Evolutionary conservation across 1,140 invertebrate species (phyloP).

Genomic region (Nephotettix cincticeps): DNA sequence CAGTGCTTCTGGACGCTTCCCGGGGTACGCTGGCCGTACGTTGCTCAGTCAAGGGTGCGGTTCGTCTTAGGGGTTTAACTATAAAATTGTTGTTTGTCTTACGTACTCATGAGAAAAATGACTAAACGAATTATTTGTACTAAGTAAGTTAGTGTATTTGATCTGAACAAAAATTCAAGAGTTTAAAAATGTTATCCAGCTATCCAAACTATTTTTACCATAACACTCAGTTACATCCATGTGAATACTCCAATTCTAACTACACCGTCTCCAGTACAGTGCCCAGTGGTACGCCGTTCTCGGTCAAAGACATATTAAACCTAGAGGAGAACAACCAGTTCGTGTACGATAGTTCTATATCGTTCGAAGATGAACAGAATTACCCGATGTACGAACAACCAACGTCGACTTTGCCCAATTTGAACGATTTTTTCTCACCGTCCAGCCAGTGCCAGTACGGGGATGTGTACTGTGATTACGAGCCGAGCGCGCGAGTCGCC

Average conservation of each 20-base stretch:
- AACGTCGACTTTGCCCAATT: not conserved
- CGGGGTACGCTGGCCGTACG: not conserved
- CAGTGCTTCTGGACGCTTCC: not conserved
- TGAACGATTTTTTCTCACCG: not conserved
- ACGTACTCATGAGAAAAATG: not conserved
- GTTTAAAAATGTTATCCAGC: not conserved
- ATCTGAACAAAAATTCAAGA: not conserved
- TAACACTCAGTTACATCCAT: not conserved
- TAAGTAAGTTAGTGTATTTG: not conserved
- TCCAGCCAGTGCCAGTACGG: not conserved
- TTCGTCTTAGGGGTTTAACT: not conserved
- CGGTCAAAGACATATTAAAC: conserved; percentile 48
- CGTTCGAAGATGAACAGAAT: conserved; percentile 6
- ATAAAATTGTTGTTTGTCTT: not conserved
- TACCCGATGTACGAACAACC: conserved; percentile 5
- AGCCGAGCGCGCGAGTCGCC: not conserved
- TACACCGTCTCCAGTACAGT: conserved; percentile 6
- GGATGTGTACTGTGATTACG: not conserved
- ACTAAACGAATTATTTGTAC: not conserved
- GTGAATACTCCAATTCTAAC: not conserved
- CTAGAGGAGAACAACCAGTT: conserved; percentile 40
- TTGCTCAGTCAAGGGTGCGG: not conserved
- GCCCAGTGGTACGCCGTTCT: conserved; percentile 42
- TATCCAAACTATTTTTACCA: conserved; percentile 12
- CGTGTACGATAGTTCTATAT: conserved; percentile 5